Evolutionary conservation across 2,888 invertebrate species (phyloP), one percentile per base, ranked within the genome.

Genomic region (Himalopsyche kuldschensis): DNA sequence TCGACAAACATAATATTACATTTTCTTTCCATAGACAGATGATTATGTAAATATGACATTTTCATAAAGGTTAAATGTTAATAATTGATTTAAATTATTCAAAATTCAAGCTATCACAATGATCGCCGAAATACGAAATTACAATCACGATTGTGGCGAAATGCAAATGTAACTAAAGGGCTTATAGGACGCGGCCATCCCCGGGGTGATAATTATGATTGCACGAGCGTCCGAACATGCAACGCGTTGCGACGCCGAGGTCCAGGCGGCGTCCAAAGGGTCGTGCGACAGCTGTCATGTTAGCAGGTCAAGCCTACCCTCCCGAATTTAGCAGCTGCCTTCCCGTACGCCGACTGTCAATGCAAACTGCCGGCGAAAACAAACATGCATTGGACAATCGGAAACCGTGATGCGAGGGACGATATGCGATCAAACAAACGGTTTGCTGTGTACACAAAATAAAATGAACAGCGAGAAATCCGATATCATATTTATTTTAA

Each of bases 141-240:
- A 69, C 69, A 69, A 69, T 69, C 69, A 69, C 69, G 69, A 27
- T 30, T 69, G 27, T 27, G 69, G 69, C 27, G 69, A 24, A 27
- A 69, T 27, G 30, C 69, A 69, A 69, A 69, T 69, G 69, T 27
- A 30, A 69, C 69, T 8, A 69, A 15, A 24, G 30, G 69, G 69
- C 41, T 69, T 69, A 27, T 27, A 15, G 27, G 69, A 24, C 69
- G 27, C 69, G 69, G 20, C 69, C 69, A 27, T 69, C 69, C 69
- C 69, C 20, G 30, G 69, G 82, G 79, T 82, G 82, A 78, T 82
- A 82, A 82, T 82, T 82, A 82, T 75, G 82, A 82, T 82, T 82
- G 82, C 82, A 31, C 48, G 78, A 79, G 79, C 79, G 78, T 82
- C 82, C 82, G 78, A 82, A 82, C 80, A 80, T 11, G 69, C 41